Evolutionary conservation across 2,797 vertebrate genomes (phyloP).

Genomic region (Megalops cyprinoides): DNA sequence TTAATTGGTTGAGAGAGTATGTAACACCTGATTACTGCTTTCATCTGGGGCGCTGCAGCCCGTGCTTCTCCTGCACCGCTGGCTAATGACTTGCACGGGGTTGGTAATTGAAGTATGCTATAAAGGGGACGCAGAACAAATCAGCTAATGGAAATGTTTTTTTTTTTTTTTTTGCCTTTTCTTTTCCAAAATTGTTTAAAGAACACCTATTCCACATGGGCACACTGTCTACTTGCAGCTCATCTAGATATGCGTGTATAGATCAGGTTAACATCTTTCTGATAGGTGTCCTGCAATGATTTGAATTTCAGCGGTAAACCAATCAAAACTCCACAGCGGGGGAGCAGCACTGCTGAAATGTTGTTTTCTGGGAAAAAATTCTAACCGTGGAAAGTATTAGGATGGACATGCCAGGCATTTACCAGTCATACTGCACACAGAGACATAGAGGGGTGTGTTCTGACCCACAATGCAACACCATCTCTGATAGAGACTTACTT

Average conservation of each 20-base stretch:
- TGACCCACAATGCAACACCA: not conserved
- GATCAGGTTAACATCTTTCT: slow-evolving; percentile 22
- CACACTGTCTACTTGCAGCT: not conserved
- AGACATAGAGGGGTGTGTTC: not conserved
- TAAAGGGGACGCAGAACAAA: slow-evolving; percentile 31
- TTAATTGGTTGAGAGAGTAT: slow-evolving; percentile 44
- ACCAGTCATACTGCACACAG: not conserved
- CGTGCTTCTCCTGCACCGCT: slow-evolving; percentile 37
- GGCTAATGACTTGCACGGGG: slow-evolving; percentile 43
- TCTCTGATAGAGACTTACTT: not conserved
- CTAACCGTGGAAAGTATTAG: not conserved
- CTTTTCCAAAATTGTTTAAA: slow-evolving; percentile 27
- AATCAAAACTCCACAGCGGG: not conserved
- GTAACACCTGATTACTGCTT: slow-evolving; percentile 43
- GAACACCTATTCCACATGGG: slow-evolving; percentile 14
- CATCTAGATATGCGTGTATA: not conserved
- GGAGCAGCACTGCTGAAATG: not conserved
- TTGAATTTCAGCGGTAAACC: not conserved
- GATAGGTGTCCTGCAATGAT: not conserved
- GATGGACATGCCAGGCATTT: not conserved
- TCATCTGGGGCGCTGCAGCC: slow-evolving; percentile 38
- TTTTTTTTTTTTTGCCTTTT: not conserved
- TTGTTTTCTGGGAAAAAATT: slow-evolving; percentile 8
- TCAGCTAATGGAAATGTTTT: slow-evolving; percentile 26
- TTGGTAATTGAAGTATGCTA: slow-evolving; percentile 28